Conservation (phyloP, 2,113 vertebrate species). For the Gnathonemus echidnorhynchus region DNA sequence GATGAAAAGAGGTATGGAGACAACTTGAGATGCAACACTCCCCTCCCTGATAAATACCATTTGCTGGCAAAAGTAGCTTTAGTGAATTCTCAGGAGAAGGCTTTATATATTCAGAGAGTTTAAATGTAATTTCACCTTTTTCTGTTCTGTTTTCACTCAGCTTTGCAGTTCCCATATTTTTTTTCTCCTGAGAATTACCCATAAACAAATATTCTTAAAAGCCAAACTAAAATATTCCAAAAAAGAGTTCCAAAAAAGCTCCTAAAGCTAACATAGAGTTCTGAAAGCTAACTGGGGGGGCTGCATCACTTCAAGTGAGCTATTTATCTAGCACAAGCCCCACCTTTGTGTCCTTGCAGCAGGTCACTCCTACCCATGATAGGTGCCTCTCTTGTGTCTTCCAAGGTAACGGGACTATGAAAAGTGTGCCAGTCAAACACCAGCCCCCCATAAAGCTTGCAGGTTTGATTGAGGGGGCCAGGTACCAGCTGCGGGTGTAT, state of each 20-base stretch:
- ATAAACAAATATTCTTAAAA: not conserved
- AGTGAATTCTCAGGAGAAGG: conserved; percentile 5
- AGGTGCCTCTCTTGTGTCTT: conserved; percentile 63
- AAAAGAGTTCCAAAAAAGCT: not conserved
- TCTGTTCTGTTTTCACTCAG: not conserved
- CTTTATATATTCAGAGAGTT: not conserved
- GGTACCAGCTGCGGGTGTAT: conserved; percentile 89
- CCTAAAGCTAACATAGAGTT: not conserved
- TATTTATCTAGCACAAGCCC: not conserved
- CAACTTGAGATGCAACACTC: conserved; percentile 23
- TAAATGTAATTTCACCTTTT: not conserved
- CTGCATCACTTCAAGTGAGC: not conserved
- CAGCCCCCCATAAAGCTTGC: conserved; percentile 75
- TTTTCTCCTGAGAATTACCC: conserved; percentile 17
- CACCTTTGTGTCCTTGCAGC: not conserved
- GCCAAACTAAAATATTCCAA: not conserved
- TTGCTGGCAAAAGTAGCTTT: not conserved
- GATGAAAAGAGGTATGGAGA: conserved; percentile 28
- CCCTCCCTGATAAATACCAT: not conserved
- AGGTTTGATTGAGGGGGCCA: conserved; percentile 82
- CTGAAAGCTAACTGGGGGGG: not conserved
- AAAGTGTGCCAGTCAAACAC: conserved; percentile 69
- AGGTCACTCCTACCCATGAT: conserved; percentile 51
- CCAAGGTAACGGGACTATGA: conserved; percentile 85
- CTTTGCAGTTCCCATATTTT: not conserved